A percentile compares a stretch with the other conserved stretches of the same genome.
phyloP scores from a whole-genome alignment of 2,797 vertebrate species.

The Kryptopterus vitreolus region DNA sequence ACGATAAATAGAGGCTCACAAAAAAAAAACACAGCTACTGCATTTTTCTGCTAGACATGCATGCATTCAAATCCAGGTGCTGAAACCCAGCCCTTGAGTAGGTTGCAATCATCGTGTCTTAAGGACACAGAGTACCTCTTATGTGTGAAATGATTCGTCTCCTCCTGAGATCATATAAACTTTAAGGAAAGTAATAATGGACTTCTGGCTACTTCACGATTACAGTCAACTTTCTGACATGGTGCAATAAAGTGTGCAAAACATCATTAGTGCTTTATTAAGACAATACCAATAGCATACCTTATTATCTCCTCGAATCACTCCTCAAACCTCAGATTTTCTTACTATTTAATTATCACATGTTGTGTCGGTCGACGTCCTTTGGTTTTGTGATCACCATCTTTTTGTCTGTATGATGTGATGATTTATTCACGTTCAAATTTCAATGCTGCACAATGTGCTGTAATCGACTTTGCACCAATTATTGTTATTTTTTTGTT shows the following conservation, averaged over 20 bases:
- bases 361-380: constrained; percentile 14
- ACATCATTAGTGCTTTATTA: constrained; percentile 43
- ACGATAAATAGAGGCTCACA: not conserved
- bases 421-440: not conserved
- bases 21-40: constrained; percentile 23
- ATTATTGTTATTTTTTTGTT: constrained; percentile 33
- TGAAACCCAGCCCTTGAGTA: constrained; percentile 20
- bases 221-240: constrained; percentile 22
- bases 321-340: constrained; percentile 14
- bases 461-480: constrained; percentile 19
- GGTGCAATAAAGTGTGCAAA: constrained; percentile 43
- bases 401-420: constrained; percentile 10
- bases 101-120: constrained; percentile 33
- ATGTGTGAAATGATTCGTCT: constrained; percentile 35
- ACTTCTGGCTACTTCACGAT: constrained; percentile 29
- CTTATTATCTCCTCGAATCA: constrained; percentile 22
- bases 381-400: constrained; percentile 20
- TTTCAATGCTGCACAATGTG: constrained; percentile 26
- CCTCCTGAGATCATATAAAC: constrained; percentile 37
- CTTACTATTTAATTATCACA: constrained; percentile 1
- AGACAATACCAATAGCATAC: constrained; percentile 23
- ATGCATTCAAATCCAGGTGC: constrained; percentile 31
- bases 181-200: constrained; percentile 25
- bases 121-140: constrained; percentile 31
- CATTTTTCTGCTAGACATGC: constrained; percentile 35